Base-by-base conservation (phyloP, 2,888 invertebrate genomes). In the Agelastica alni region DNA sequence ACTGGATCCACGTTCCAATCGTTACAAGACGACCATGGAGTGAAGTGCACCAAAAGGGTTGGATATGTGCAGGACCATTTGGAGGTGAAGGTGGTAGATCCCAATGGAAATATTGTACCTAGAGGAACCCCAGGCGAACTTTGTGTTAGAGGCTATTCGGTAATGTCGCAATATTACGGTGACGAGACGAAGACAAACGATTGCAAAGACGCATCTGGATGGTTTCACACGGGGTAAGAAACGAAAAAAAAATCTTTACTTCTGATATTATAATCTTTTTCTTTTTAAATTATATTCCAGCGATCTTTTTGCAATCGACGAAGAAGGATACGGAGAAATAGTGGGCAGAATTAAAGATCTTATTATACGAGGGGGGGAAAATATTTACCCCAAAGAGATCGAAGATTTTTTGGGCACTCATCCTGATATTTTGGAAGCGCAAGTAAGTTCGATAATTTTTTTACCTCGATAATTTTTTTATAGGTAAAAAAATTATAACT, bases 91-190 rank as follows among this genome's bases (percentile, higher is more conserved):
- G 82, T 89, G 1, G 81, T 92, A 0, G 85, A 91, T 67, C 76
- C 78, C 1, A 72, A 83, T 0, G 87, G 85, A 0, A 71, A 79
- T 1, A 75, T 84, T 2, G 89, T 93, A 0, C 88, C 89, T 0
- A 78, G 86, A 44, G 90, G 88, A 0, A 77, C 76, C n/a, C 77
- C 85, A 0, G 95, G 95, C 0, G 93, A 95, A 75, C 77, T 93
- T 39, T 83, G 84, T 70, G 78, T 86, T 0, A 80, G 91, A 20
- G 91, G 92, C 0, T 93, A 91, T 75, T 77, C 75, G 54, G 84
- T 78, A n/a, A 93, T 95, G 90, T 77, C 87, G 41, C 82, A 85
- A 17, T 96, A 96, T 76, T 94, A 89, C 87, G 81, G 82, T 9
- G 91, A 93, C 58, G 83, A 85, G 1, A 84, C 84, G 55, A 90